Evolutionary conservation across 1,140 invertebrate genomes (phyloP), one percentile per base, ranked within the genome.

Genomic region (Halyomorpha halys): DNA sequence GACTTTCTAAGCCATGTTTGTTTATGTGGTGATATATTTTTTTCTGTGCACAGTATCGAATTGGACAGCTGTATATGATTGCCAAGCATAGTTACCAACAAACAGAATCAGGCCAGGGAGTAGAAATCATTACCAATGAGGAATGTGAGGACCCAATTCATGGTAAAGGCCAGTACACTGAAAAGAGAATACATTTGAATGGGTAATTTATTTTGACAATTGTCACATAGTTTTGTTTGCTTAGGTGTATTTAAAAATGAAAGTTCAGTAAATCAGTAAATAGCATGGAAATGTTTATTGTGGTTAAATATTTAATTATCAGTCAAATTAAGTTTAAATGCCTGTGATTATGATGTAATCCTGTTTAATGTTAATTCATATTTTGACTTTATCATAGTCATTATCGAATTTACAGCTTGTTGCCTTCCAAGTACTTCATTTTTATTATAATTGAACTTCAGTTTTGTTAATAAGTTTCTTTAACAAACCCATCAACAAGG

Each of bases 1-100:
- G 59, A 19, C 21, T 21, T 66, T 59, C 8, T 11, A 54, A 39
- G 15, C n/a, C n/a, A n/a, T 18, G 56, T 25, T 25, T 56, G 23
- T 51, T n/a, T 13, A 45, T 53, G n/a, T 18, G 15, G 21, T 59
- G 44, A 27, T 63, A 63, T n/a, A 64, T 1, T 53, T 39, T 65
- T 45, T 69, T 66, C 65, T 63, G 34, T 59, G 77, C 80, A 62
- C 73, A 95, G 91, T 96, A 96, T 75, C 84, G 83, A 61, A 86
- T 94, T 72, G 92, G 91, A 0, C 92, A 96, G 71, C 78, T 96
- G 60, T 95, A 94, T 75, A 96, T 95, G 92, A 94, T 95, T 71
- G 90, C 91, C 6, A 83, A 91, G 65, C 92, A 96, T 71, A 94
- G 91, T 74, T 83, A 86, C 71, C 91, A 95, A 71, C 91, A 96